Evolutionary conservation across 2,797 vertebrate genomes (phyloP), one percentile per base, ranked within the genome.

Genomic region (Adrianichthys oophorus): DNA sequence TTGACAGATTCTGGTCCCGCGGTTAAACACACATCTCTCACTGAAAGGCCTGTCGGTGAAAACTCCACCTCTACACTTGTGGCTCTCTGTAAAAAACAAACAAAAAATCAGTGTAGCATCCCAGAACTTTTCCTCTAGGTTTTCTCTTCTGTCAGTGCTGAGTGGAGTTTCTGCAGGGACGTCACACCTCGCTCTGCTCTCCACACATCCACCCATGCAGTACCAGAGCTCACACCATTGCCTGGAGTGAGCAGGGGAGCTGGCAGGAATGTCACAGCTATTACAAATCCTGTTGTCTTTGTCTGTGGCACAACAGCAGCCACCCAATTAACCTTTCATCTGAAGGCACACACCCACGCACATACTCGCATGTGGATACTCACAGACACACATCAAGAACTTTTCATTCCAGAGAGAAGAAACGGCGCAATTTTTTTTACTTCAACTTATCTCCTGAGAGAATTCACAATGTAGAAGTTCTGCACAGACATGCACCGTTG

Each of bases 281-380:
- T 89, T 88, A 85, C 76, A 87, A 77, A 74, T 80, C 54, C 74
- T 80, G 75, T 86, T 83, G 73, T 82, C 75, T 82, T 70, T 84
- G 81, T 88, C 86, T 86, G 70, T 78, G 80, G 74, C 72, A 82
- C 71, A 70, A 76, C 63, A 79, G 77, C 72, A 86, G 77, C 81
- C 72, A 84, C 76, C 87, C 87, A 92, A 92, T 92, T 92, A 92
- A 92, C 92, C 90, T 90, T 90, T 91, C 26, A 60, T 80, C 73
- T 72, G 59, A 63, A 79, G 66, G 52, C 63, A 29, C 59, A 59
- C 54, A 58, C 54, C 12, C 56, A 62, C 62, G 0, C 56, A 32
- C 57, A 53, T 5, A 55, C 64, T 53, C 5, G 15, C 59, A 56
- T 26, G 17, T 45, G 18, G 50, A 29, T 42, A 24, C 54, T 51